These are phyloP conservation scores for Drosophila merina DNA, from an alignment of 2,888 invertebrate genomes.

Conservation along the genomic window DNA sequence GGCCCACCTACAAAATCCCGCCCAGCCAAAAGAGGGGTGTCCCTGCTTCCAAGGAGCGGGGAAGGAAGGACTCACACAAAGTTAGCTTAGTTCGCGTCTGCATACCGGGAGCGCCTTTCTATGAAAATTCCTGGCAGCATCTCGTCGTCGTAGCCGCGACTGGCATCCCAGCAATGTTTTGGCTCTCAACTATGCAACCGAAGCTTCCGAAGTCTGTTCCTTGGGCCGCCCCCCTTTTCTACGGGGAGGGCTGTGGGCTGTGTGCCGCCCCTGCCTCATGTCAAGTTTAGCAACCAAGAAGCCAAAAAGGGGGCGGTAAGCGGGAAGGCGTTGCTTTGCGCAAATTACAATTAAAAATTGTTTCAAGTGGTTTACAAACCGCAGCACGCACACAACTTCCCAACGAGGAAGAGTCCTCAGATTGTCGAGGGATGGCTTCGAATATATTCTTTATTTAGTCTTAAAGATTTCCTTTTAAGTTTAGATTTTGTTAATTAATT, in stretches of 20 bases:
- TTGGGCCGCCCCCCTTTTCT: slow-evolving; percentile 1
- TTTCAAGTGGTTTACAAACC: slow-evolving; percentile 79
- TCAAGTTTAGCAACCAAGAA: slow-evolving; percentile 36
- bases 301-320: slow-evolving; percentile 10
- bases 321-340: slow-evolving; percentile 72
- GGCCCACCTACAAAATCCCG: slow-evolving; percentile 72
- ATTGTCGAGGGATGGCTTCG: slow-evolving; percentile 44
- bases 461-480: not conserved
- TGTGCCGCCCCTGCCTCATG: slow-evolving; percentile 15
- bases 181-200: slow-evolving; percentile 72
- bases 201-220: slow-evolving; percentile 41
- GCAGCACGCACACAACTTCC: slow-evolving; percentile 60
- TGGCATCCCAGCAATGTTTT: slow-evolving; percentile 72
- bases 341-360: slow-evolving; percentile 82
- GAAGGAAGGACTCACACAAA: slow-evolving; percentile 13
- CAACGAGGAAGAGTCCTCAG: slow-evolving; percentile 17
- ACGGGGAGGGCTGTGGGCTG: not conserved
- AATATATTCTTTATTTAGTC: not conserved
- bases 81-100: slow-evolving; percentile 57
- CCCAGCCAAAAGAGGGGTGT: slow-evolving; percentile 38
- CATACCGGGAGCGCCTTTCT: slow-evolving; percentile 76
- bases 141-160: slow-evolving; percentile 63
- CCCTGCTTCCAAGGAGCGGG: not conserved
- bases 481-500: too few species aligned
- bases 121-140: slow-evolving; percentile 71